Evolutionary conservation across 2,113 vertebrate genomes (phyloP).

Genomic region (Columba janthina): DNA sequence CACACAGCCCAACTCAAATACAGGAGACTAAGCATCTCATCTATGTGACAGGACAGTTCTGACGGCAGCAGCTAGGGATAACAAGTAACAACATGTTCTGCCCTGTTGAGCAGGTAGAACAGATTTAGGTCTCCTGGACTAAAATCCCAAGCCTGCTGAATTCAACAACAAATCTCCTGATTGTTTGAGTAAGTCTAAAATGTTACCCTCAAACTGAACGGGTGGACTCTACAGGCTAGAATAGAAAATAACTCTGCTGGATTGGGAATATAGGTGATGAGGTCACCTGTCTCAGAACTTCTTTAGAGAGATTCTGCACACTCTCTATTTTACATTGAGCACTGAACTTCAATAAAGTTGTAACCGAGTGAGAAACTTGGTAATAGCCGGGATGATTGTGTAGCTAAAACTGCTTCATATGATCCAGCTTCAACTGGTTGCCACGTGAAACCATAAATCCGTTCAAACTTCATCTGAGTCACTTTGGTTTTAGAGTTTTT

Average conservation of each 20-base stretch:
- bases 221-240: neutral
- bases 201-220: fast-evolving
- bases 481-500: neutral
- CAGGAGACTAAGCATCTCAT: neutral
- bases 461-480: neutral
- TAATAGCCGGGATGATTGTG: neutral
- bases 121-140: neutral
- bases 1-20: neutral
- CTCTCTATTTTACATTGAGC: neutral
- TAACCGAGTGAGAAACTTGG: neutral
- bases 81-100: neutral
- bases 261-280: neutral
- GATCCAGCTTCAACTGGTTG: neutral
- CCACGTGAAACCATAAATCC: neutral
- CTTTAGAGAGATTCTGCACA: neutral
- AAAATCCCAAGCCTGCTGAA: neutral
- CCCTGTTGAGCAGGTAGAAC: neutral
- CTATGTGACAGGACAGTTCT: neutral
- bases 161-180: neutral
- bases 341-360: neutral
- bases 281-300: neutral
- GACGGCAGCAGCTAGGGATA: neutral
- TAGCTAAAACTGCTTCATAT: neutral
- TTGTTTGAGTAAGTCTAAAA: neutral
- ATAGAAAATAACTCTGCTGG: neutral